phyloP scores from a whole-genome alignment of 2,113 vertebrate species.

The Bombycilla garrulus region DNA sequence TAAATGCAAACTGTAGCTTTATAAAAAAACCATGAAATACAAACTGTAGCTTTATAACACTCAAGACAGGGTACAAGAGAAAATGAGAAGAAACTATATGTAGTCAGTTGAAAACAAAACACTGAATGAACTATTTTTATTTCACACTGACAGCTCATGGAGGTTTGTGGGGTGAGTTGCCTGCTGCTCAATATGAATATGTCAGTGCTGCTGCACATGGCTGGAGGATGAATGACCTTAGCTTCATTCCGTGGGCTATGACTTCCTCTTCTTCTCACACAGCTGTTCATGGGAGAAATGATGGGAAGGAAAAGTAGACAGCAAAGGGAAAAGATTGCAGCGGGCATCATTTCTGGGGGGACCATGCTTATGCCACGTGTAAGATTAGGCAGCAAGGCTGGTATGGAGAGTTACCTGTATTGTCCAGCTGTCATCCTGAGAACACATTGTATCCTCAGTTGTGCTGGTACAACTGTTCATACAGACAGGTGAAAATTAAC shows the following conservation, averaged over 20 bases:
- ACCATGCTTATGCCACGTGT: rapidly evolving
- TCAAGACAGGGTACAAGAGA: not conserved
- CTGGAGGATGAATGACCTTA: not conserved
- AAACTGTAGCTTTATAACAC: not conserved
- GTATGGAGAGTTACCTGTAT: not conserved
- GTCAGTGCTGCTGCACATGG: not conserved
- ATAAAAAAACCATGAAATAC: not conserved
- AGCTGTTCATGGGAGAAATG: not conserved
- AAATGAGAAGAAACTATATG: not conserved
- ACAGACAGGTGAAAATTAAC: not conserved
- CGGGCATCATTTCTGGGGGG: not conserved
- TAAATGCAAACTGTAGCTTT: not conserved
- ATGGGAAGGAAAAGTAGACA: not conserved
- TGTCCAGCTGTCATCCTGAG: not conserved
- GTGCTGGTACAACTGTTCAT: not conserved
- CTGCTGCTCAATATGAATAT: not conserved
- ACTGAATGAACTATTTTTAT: not conserved
- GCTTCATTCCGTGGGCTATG: not conserved
- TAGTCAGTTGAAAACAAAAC: not conserved
- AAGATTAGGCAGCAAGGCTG: not conserved
- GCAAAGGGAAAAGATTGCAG: not conserved
- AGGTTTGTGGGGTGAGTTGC: not conserved
- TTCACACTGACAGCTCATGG: not conserved
- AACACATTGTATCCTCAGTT: not conserved
- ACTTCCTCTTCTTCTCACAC: not conserved